Percentiles rank a stretch among this genome's conserved stretches.
phyloP scores from a whole-genome alignment of 2,113 vertebrate species.

The Natator depressus region DNA sequence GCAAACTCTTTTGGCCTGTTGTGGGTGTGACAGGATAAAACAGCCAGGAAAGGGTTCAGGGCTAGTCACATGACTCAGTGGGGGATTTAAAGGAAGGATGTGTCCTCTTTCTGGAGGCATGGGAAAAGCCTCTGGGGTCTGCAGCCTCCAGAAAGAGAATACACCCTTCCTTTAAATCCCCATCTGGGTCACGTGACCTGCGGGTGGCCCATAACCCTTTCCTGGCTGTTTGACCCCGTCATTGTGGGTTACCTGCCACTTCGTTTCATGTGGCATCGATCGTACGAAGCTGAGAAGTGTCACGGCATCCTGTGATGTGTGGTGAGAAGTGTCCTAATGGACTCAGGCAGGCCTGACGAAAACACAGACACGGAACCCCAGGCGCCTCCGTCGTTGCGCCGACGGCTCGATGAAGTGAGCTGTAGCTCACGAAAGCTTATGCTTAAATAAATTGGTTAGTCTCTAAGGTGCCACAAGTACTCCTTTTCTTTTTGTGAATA shows the following conservation, averaged over 20 bases:
- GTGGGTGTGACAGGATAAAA: neutral
- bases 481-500: too few species aligned
- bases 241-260: neutral
- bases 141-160: neutral
- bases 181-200: neutral
- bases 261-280: neutral
- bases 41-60: neutral
- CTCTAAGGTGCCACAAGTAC: too few species aligned
- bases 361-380: neutral
- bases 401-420: too few species aligned
- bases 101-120: accelerated
- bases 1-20: neutral
- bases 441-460: too few species aligned
- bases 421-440: too few species aligned
- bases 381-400: neutral
- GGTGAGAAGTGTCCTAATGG: neutral
- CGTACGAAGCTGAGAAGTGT: neutral
- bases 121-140: neutral
- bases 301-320: neutral
- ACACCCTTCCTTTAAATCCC: neutral
- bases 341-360: neutral
- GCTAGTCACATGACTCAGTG: neutral
- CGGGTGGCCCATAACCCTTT: neutral
- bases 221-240: neutral
- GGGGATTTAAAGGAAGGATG: neutral